These are phyloP conservation scores for Nebria ingens DNA, from an alignment of 1,140 invertebrate genomes.

Conservation along the genomic window DNA sequence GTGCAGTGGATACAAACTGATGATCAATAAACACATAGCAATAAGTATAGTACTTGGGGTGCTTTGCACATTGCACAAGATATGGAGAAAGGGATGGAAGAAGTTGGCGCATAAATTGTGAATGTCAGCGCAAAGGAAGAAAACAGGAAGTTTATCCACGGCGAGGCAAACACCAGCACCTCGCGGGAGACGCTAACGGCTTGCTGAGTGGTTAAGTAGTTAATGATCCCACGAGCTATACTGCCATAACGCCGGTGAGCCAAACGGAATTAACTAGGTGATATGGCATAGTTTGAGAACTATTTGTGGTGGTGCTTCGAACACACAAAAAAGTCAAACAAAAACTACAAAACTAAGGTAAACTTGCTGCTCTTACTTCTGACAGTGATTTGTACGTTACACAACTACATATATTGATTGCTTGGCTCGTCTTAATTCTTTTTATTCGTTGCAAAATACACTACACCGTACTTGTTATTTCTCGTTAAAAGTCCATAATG, in stretches of 20 bases:
- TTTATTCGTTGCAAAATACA: no score
- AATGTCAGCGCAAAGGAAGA: constrained; percentile 4
- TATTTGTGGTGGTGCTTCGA: no score
- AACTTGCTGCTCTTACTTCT: background rate
- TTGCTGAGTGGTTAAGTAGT: constrained; percentile 7
- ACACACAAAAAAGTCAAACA: no score
- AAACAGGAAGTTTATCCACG: constrained; percentile 8
- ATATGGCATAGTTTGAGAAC: background rate
- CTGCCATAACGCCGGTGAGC: background rate
- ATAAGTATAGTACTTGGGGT: no score
- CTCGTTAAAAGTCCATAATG: no score
- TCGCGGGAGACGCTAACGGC: background rate
- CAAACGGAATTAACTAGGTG: background rate
- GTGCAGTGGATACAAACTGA: no score
- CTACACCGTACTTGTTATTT: no score
- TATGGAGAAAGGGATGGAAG: background rate
- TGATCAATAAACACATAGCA: no score
- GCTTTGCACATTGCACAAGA: background rate
- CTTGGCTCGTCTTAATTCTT: no score
- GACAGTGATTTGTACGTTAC: background rate
- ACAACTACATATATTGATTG: no score
- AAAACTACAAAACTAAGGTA: no score
- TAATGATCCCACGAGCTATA: constrained; percentile 1
- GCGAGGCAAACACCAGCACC: background rate
- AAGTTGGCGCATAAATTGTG: background rate